A percentile compares a stretch with the other conserved stretches of the same genome.
phyloP scores from a whole-genome alignment of 2,797 vertebrate species.

The Xyrichtys novacula region DNA sequence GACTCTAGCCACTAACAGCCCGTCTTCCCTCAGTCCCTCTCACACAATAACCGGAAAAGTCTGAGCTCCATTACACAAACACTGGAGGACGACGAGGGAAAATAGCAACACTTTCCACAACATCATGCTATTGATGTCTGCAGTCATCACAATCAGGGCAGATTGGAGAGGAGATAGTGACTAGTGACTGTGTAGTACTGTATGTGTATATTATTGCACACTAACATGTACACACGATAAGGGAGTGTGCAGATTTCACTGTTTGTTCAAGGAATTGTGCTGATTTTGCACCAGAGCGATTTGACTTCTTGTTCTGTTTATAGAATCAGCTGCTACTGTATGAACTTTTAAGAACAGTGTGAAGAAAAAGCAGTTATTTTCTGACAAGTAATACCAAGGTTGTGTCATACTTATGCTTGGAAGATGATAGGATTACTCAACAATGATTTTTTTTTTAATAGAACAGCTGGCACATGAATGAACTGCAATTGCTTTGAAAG shows the following conservation, averaged over 20 bases:
- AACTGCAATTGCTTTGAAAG: constrained; percentile 8
- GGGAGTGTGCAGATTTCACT: constrained; percentile 11
- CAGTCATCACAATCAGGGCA: constrained; percentile 48
- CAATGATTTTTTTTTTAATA: constrained; percentile 17
- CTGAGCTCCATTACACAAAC: constrained; percentile 80
- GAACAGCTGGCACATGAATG: constrained; percentile 1
- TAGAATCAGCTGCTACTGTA: not conserved
- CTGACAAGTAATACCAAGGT: not conserved
- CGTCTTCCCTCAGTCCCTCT: constrained; percentile 38
- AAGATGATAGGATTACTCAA: not conserved
- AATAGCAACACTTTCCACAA: constrained; percentile 78
- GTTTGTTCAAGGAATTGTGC: constrained; percentile 22
- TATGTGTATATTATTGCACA: constrained; percentile 20
- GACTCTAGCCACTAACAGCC: constrained; percentile 47
- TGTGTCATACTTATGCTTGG: not conserved
- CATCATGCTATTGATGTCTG: constrained; percentile 65
- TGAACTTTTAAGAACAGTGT: not conserved
- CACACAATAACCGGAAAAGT: constrained; percentile 87
- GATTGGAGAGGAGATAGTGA: constrained; percentile 36
- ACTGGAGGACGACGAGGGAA: constrained; percentile 63
- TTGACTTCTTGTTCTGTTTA: not conserved
- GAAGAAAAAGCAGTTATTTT: not conserved
- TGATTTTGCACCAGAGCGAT: constrained; percentile 10
- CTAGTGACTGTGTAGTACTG: not conserved
- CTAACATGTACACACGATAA: constrained; percentile 14